These are phyloP conservation scores for Dasyprocta punctata DNA, from an alignment of 2,113 vertebrate species.

Conservation along the genomic window DNA sequence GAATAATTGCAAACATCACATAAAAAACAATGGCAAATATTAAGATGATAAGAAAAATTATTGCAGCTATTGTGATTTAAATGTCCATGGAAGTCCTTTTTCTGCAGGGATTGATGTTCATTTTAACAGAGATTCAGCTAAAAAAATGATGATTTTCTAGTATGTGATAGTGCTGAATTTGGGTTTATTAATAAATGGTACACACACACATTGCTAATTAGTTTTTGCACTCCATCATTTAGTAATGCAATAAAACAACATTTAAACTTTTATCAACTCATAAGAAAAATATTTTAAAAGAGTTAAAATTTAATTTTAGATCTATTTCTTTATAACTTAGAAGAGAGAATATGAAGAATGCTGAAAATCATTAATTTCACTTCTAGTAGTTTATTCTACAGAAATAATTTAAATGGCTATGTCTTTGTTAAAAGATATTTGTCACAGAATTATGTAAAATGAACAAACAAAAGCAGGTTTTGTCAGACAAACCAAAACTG, in stretches of 20 bases:
- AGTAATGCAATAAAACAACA: not conserved
- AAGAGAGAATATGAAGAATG: not conserved
- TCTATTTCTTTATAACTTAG: not conserved
- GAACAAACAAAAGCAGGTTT: not conserved
- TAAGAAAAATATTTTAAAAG: slow-evolving; percentile 6
- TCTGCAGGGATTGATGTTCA: slow-evolving; percentile 37
- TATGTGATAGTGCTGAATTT: not conserved
- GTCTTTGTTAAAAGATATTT: not conserved
- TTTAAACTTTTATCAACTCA: not conserved
- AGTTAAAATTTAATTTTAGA: slow-evolving; percentile 1
- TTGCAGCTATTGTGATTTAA: slow-evolving; percentile 79
- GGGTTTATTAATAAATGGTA: not conserved
- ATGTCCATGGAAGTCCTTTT: slow-evolving; percentile 58
- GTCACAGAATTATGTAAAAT: not conserved
- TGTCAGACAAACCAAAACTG: not conserved
- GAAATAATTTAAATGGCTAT: not conserved
- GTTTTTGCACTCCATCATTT: not conserved
- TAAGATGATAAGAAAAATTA: slow-evolving; percentile 70
- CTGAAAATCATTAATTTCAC: not conserved
- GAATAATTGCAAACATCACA: slow-evolving; percentile 65
- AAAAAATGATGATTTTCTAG: not conserved
- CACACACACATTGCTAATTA: not conserved
- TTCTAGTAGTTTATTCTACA: not conserved
- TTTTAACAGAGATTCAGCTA: not conserved
- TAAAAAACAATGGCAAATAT: slow-evolving; percentile 61